phyloP scores from a whole-genome alignment of 23 tunicate genomes.

The Phallusia fumigata region DNA sequence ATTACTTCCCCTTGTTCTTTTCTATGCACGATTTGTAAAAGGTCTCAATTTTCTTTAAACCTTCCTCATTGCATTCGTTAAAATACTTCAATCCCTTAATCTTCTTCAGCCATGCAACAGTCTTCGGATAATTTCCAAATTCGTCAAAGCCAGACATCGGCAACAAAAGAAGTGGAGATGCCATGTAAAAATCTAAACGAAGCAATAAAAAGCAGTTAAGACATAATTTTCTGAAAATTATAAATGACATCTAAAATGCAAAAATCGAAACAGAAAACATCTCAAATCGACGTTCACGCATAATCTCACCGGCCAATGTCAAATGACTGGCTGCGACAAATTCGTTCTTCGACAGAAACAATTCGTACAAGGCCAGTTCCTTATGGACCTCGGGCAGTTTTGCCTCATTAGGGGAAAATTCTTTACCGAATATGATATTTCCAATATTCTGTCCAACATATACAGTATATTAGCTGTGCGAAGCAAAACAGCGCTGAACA shows the following conservation, averaged over 20 bases:
- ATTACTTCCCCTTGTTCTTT: too few relatives aligned
- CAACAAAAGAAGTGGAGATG: background rate
- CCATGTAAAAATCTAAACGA: constrained; percentile 9
- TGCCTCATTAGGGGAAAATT: background rate
- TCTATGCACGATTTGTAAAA: background rate
- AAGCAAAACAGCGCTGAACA: background rate
- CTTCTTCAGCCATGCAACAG: constrained; percentile 26
- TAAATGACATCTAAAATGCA: background rate
- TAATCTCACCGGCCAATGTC: constrained; percentile 20
- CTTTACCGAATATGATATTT: background rate
- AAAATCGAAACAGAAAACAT: too few relatives aligned
- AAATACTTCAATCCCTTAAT: constrained; percentile 17
- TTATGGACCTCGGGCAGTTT: background rate
- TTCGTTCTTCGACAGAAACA: constrained; percentile 14
- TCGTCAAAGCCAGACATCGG: constrained; percentile 7
- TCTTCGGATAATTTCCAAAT: constrained; percentile 14
- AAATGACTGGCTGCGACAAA: constrained; percentile 17
- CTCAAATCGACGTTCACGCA: too few relatives aligned
- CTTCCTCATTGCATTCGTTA: background rate
- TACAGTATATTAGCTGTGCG: background rate
- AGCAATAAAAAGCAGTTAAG: too few relatives aligned
- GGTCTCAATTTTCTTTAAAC: background rate
- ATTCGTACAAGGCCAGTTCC: constrained; percentile 9
- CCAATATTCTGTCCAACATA: background rate
- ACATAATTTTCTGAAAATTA: background rate